Conservation (phyloP, 2,888 invertebrate species). For the Diplazon laetatorius region DNA sequence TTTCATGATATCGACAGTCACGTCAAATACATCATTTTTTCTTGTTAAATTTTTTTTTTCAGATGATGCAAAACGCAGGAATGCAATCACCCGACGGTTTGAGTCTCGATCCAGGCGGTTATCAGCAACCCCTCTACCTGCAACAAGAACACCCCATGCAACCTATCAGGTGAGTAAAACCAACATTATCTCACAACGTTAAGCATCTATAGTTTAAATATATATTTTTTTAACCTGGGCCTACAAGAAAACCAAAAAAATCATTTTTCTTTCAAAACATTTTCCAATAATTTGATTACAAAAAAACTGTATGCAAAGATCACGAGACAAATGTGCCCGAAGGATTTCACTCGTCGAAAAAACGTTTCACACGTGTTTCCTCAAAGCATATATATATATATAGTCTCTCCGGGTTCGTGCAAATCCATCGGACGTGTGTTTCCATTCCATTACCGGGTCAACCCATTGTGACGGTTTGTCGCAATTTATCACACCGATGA, state of each 20-base stretch:
- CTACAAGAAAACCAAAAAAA: too few species aligned
- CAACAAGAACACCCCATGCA: constrained; percentile 84
- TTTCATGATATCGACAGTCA: background rate
- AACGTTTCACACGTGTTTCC: too few species aligned
- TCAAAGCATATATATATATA: too few species aligned
- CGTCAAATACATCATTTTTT: background rate
- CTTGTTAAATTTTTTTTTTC: constrained; percentile 41
- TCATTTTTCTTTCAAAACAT: too few species aligned
- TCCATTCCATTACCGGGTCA: constrained; percentile 32
- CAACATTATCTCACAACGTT: background rate
- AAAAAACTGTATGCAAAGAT: too few species aligned
- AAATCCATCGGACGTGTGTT: constrained; percentile 11
- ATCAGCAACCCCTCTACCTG: constrained; percentile 89
- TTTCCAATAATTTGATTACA: too few species aligned
- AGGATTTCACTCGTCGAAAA: too few species aligned
- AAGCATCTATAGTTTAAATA: background rate
- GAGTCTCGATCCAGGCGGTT: constrained; percentile 85
- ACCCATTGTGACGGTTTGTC: constrained; percentile 5
- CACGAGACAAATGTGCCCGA: too few species aligned
- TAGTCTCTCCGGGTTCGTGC: background rate
- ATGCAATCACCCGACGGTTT: constrained; percentile 86
- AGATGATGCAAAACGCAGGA: constrained; percentile 84
- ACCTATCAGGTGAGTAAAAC: constrained; percentile 79
- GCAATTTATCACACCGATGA: constrained; percentile 38
- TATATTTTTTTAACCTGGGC: too few species aligned